phyloP scores from a whole-genome alignment of 2,888 invertebrate species.

The Brachycybe producta region DNA sequence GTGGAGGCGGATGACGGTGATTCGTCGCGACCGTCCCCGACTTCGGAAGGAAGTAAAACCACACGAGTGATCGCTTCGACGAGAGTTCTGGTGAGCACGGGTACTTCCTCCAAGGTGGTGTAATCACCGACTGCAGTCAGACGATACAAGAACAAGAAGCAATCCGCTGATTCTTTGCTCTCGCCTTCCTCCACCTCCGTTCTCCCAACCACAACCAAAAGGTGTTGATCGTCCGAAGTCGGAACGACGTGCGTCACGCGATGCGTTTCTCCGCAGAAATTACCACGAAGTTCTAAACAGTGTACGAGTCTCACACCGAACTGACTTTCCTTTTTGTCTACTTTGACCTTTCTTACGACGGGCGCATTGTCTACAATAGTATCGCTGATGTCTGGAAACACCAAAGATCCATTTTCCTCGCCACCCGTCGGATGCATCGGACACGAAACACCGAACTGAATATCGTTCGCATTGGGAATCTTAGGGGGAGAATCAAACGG shows the following conservation, averaged over 20 bases:
- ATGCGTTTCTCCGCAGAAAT: slow-evolving; percentile 37
- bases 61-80: slow-evolving; percentile 26
- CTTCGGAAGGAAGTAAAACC: slow-evolving; percentile 29
- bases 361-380: neutral
- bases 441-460: neutral
- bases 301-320: neutral
- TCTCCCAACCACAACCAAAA: slow-evolving; percentile 37
- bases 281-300: slow-evolving; percentile 14
- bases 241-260: slow-evolving; percentile 51
- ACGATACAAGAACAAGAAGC: slow-evolving; percentile 45
- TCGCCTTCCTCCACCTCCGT: neutral
- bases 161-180: slow-evolving; percentile 19
- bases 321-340: neutral
- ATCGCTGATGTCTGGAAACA: neutral
- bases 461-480: slow-evolving; percentile 1
- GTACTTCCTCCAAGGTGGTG: slow-evolving; percentile 45
- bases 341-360: neutral
- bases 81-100: slow-evolving; percentile 36
- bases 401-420: neutral
- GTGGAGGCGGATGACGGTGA: neutral
- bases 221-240: slow-evolving; percentile 52
- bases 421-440: neutral
- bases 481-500: neutral
- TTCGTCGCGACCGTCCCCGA: slow-evolving; percentile 24
- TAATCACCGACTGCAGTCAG: slow-evolving; percentile 41